A percentile compares a stretch with the other conserved stretches of the same genome.
phyloP scores from a whole-genome alignment of 1,140 invertebrate genomes.

The Atta cephalotes region DNA sequence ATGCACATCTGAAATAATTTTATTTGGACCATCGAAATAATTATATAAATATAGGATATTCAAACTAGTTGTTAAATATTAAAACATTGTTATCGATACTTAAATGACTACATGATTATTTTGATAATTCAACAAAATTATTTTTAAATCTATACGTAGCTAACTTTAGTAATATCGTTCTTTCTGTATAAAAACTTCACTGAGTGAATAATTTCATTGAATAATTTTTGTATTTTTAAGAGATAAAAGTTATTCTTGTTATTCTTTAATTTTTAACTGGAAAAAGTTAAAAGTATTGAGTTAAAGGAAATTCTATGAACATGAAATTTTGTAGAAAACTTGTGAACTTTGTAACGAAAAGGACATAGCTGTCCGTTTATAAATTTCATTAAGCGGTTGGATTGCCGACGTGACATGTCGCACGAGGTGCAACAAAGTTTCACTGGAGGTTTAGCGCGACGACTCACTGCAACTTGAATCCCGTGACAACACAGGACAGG shows the following conservation, averaged over 20 bases:
- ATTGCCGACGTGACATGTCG: conserved; percentile 27
- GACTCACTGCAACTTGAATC: conserved; percentile 30
- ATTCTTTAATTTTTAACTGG: not conserved
- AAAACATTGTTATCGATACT: too few species aligned
- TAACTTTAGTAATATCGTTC: too few species aligned
- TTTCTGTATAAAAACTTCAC: not conserved
- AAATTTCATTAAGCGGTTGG: conserved; percentile 33
- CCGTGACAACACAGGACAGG: conserved; percentile 16
- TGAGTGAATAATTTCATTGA: not conserved
- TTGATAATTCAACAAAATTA: too few species aligned
- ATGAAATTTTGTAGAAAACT: not conserved
- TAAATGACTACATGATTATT: too few species aligned
- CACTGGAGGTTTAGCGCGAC: conserved; percentile 13
- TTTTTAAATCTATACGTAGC: too few species aligned
- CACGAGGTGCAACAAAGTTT: conserved; percentile 23
- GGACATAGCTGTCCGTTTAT: conserved; percentile 12
- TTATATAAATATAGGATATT: too few species aligned
- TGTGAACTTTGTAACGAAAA: not conserved
- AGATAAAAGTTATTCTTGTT: not conserved
- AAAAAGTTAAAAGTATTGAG: not conserved
- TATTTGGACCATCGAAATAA: too few species aligned
- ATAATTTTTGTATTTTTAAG: not conserved
- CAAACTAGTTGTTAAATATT: too few species aligned
- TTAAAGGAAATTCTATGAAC: not conserved
- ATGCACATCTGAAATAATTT: too few species aligned